Conservation (phyloP, 2,888 invertebrate species). For the Galeruca laticollis region DNA sequence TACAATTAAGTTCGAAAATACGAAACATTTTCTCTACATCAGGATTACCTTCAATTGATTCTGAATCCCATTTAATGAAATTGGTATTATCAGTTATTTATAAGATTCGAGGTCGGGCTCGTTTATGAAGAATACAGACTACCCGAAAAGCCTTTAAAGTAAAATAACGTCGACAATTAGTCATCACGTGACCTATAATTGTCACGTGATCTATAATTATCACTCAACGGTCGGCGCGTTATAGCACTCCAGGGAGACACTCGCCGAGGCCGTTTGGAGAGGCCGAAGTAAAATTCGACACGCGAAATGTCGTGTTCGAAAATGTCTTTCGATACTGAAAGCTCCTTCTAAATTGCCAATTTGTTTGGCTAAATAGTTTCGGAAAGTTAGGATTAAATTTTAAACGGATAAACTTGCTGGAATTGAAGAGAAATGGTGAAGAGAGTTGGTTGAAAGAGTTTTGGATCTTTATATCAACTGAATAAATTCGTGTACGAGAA, state of each 20-base stretch:
- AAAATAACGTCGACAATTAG: constrained; percentile 64
- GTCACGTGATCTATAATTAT: constrained; percentile 66
- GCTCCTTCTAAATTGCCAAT: constrained; percentile 51
- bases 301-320: constrained; percentile 55
- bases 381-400: constrained; percentile 32
- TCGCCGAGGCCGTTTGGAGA: constrained; percentile 44
- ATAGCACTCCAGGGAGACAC: constrained; percentile 54
- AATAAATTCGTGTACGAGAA: neutral
- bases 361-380: constrained; percentile 43
- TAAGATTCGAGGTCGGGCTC: neutral
- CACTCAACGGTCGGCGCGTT: constrained; percentile 62
- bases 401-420: constrained; percentile 23
- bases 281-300: constrained; percentile 49
- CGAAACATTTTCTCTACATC: too few relatives aligned
- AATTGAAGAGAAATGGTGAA: constrained; percentile 4
- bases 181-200: constrained; percentile 66
- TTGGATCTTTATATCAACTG: constrained; percentile 1
- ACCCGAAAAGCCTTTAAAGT: constrained; percentile 35
- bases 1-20: too few relatives aligned
- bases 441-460: neutral
- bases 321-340: constrained; percentile 38
- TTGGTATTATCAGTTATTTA: neutral
- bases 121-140: constrained; percentile 12
- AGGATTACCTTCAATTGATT: too few relatives aligned
- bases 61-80: neutral